Evolutionary conservation across 2,888 invertebrate species (phyloP), one percentile per base, ranked within the genome.

Genomic region (Diploptera punctata): DNA sequence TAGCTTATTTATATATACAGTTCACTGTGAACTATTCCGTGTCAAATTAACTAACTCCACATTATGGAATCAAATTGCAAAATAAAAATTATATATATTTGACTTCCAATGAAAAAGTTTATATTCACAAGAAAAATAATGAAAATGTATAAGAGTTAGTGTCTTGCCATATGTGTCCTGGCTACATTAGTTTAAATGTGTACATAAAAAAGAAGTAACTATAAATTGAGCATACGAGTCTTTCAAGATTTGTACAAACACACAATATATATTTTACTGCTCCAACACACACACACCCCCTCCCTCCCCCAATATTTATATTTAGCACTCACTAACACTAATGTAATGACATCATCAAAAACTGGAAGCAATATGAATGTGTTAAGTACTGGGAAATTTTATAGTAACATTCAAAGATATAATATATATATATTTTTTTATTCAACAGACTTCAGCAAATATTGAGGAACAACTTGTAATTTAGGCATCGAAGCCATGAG

Each of bases 361-460:
- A 69, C 49, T 68, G 68, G 68, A 68, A 68, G 68, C 57, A 68
- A 54, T 38, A 38, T 68, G 65, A 65, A 44, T 65, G 65, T 65
- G 65, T 65, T 61, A 65, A 65, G 65, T 65, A 38, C 65, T 26
- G 44, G 68, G 54, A 68, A 68, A 26, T 29, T 29, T 29, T 24
- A 44, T 31, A 29, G 57, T 57, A 29, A 57, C 29, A 57, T 57
- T 57, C 26, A 29, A 24, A 57, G 29, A n/a, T 29, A 29, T 26
- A 19, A 52, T 33, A 33, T 33, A 10, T 33, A 7, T 10, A 7
- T 33, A 10, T 54, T 54, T 54, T 26, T 19, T 52, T 26, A 24
- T 13, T 21, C 26, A 57, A 57, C 31, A 57, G 57, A 57, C 57
- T 57, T 57, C 57, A 57, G 57, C 57, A 57, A 57, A 57, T 57